These are phyloP conservation scores for Oryzias javanicus DNA, from an alignment of 2,113 vertebrate species.

Conservation along the genomic window DNA sequence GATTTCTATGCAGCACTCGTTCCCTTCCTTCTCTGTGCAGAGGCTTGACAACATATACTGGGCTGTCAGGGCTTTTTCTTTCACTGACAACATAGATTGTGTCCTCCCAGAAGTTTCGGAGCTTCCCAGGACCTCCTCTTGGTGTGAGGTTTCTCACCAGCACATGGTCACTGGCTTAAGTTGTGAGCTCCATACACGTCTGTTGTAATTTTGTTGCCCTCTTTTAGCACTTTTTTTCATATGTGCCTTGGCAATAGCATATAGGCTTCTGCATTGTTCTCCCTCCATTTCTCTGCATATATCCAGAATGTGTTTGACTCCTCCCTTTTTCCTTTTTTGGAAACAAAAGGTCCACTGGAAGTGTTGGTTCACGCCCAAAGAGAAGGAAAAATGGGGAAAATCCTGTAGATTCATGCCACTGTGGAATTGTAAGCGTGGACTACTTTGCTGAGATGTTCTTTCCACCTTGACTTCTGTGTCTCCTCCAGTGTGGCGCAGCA, in stretches of 20 bases:
- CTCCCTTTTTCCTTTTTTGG: not conserved
- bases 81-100: no score
- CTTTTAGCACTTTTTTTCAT: not conserved
- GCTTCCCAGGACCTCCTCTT: no score
- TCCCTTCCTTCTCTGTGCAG: no score
- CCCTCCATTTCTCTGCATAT: constrained; percentile 31
- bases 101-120: no score
- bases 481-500: constrained; percentile 3
- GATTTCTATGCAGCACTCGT: no score
- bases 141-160: no score
- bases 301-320: not conserved
- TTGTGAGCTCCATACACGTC: no score
- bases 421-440: constrained; percentile 35
- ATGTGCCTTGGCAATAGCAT: constrained; percentile 6
- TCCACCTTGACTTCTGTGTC: constrained; percentile 32
- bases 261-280: constrained; percentile 30
- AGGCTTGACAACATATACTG: no score
- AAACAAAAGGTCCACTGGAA: constrained; percentile 36
- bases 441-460: constrained; percentile 39
- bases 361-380: constrained; percentile 23
- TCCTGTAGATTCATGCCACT: constrained; percentile 25
- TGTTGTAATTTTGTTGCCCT: not conserved
- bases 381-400: constrained; percentile 34
- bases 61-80: no score
- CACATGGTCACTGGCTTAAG: no score